These are phyloP conservation scores for Doryteuthis pealeii DNA, from an alignment of 1,140 invertebrate species.

Conservation along the genomic window DNA sequence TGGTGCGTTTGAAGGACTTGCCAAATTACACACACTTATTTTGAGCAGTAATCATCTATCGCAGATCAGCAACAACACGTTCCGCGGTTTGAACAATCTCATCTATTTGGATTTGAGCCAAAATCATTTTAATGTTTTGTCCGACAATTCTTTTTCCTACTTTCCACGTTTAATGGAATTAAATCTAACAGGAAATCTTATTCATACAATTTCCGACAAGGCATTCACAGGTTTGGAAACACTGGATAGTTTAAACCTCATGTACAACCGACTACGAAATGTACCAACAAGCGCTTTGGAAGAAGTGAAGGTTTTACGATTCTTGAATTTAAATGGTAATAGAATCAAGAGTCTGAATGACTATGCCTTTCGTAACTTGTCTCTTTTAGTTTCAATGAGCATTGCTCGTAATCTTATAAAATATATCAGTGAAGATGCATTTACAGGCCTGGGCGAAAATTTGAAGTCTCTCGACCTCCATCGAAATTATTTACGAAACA, in stretches of 20 bases:
- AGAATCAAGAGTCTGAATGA: not conserved
- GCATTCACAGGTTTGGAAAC: not conserved
- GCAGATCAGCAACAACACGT: not conserved
- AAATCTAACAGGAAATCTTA: slow-evolving; percentile 8
- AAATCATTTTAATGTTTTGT: not conserved
- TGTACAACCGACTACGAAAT: not conserved
- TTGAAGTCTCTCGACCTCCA: not conserved
- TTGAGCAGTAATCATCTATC: not conserved
- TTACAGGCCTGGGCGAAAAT: not conserved
- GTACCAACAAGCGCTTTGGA: not conserved
- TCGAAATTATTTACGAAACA: not conserved
- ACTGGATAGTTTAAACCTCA: not conserved
- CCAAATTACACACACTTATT: not conserved
- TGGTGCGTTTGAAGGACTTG: not conserved
- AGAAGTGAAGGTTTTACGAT: not conserved
- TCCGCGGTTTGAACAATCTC: not conserved
- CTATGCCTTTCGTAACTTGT: not conserved
- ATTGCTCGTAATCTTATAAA: not conserved
- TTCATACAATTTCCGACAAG: not conserved
- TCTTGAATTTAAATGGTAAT: not conserved
- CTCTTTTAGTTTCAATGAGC: not conserved
- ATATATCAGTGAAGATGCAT: not conserved
- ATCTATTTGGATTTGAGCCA: not conserved
- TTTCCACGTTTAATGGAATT: not conserved
- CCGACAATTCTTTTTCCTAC: not conserved